phyloP scores from a whole-genome alignment of 2,797 vertebrate genomes.

The Pseudocheirus occidentalis region DNA sequence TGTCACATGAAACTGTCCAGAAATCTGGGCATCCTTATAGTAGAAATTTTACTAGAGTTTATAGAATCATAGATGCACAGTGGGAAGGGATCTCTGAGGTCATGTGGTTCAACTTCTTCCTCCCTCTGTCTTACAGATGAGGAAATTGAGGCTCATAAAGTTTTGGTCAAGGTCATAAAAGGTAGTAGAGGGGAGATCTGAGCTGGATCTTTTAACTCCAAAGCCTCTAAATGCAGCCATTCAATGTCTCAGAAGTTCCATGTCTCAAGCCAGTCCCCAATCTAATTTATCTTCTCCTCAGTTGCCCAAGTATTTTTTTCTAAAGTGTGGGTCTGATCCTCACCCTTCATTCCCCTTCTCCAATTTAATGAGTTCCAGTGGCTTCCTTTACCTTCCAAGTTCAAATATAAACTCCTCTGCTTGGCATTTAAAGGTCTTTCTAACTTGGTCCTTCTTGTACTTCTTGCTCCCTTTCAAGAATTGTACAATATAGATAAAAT shows the following conservation, averaged over 20 bases:
- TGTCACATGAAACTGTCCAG: neutral
- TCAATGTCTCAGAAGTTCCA: neutral
- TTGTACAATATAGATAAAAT: neutral
- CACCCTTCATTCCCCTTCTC: neutral
- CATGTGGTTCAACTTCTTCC: neutral
- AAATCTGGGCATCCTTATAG: neutral
- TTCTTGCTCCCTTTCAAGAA: neutral
- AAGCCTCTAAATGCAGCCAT: neutral
- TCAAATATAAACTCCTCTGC: neutral
- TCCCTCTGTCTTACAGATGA: neutral
- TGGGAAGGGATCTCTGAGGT: neutral
- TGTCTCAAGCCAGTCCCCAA: neutral
- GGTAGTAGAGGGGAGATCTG: neutral
- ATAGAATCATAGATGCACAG: neutral
- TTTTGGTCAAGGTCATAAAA: neutral
- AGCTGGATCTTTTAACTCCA: neutral
- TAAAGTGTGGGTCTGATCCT: neutral
- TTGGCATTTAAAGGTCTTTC: neutral
- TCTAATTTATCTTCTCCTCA: neutral
- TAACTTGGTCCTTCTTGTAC: neutral
- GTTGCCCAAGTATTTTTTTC: neutral
- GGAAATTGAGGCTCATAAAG: neutral
- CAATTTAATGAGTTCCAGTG: neutral
- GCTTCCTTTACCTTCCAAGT: neutral
- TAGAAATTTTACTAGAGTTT: neutral